Evolutionary conservation across 2,888 invertebrate species (phyloP), one percentile per base, ranked within the genome.

Genomic region (Marronus borbonicus): DNA sequence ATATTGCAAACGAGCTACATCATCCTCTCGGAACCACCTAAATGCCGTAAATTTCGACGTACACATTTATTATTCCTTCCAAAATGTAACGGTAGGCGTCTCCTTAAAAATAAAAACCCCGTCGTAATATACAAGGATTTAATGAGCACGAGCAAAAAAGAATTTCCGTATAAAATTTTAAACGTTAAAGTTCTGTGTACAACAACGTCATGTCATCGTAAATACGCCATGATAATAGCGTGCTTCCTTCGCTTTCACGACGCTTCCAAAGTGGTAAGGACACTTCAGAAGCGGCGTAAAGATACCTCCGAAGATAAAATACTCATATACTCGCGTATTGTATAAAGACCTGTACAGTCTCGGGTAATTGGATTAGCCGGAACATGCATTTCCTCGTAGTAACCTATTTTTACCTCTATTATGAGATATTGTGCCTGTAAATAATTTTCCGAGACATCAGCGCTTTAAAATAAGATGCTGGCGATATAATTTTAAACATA

Each of bases 261-360:
- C 55, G 55, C 70, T 55, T 58, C 58, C 70, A 58, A 70, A 70
- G 70, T 58, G 58, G 55, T 55, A 55, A 70, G 31, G 58, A 58
- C 55, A 70, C 55, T 70, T 58, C 70, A 70, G 55, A 70, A 70
- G 70, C 55, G 58, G 20, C 55, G 70, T 70, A 70, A 70, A 70
- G 70, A 70, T 31, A 58, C 36, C 36, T 70, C 14, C 7, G 70
- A 39, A 70, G 70, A 70, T 70, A 70, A 70, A 70, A 58, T 55
- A 55, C 68, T 68, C 50, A 68, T 31, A 58, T 69, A 24, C 55
- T 36, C 20, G 55, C 20, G 28, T 24, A 36, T 36, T 70, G 31
- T 55, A 58, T 55, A 17, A 36, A 55, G n/a, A 52, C 55, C 17
- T 28, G 49, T 68, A 49, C 20, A 62, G 44, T 44, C 44, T 8